Evolutionary conservation across 2,888 invertebrate species (phyloP), one percentile per base, ranked within the genome.

Genomic region (Cremastobaeus sp.): DNA sequence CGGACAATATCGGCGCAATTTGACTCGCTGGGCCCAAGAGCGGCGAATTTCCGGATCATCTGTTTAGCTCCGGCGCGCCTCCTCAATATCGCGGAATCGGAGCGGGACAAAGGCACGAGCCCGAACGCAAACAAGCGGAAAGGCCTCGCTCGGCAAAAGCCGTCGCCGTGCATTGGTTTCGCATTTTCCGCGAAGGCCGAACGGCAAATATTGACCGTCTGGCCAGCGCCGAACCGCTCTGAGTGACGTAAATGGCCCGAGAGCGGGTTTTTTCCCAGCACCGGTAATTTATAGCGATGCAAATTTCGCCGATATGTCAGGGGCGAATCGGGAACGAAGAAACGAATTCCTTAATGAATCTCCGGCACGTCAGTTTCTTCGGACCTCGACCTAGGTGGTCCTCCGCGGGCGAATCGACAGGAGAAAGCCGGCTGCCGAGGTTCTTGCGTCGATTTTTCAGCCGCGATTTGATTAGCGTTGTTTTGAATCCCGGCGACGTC

Each of bases 271-370:
- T 65, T 65, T 47, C 18, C 18, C 43, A 9, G 1, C 25, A 28
- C 25, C 15, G n/a, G 41, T 79, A 80, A 82, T 81, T 81, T 77
- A 82, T 76, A 76, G 75, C 75, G 79, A 80, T 81, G 82, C 77
- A 82, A 81, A 81, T 80, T 32, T 39, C 54, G 43, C 11, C 79
- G 78, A 81, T 78, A 73, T 72, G 75, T 81, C 78, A 43, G 68
- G 25, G 20, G 35, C 65, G 17, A 28, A 68, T 60, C 68, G n/a
- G 28, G 34, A 76, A 73, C 71, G 75, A 64, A 76, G 74, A 76
- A 76, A 79, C 74, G n/a, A n/a, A n/a, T 76, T 68, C 69, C 64
- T 78, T 81, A 82, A 82, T 81, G 81, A 80, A 82, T 82, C 79
- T 77, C 59, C 37, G 71, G 77, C 76, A 71, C 72, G 77, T 80